Percentiles rank a stretch among this genome's conserved stretches.
phyloP scores from a whole-genome alignment of 2,888 invertebrate genomes.

The Dryobota labecula region DNA sequence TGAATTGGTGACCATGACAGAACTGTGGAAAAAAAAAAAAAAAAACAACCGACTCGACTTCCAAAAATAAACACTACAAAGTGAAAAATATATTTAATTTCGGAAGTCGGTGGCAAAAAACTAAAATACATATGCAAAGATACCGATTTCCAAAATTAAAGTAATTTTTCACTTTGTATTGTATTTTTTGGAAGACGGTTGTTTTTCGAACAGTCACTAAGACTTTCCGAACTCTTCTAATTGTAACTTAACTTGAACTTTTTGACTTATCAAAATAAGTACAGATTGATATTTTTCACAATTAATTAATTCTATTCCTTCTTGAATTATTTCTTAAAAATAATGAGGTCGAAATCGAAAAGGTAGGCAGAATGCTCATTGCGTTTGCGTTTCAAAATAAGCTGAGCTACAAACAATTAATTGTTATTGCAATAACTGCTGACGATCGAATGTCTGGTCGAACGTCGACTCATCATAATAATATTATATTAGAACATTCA shows the following conservation, averaged over 20 bases:
- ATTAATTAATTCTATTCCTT: not conserved
- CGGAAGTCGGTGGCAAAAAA: too few species aligned
- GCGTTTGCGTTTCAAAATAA: slow-evolving; percentile 3
- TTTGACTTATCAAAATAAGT: too few species aligned
- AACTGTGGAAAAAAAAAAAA: too few species aligned
- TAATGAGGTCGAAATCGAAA: not conserved
- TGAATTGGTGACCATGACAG: too few species aligned
- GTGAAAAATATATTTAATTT: too few species aligned
- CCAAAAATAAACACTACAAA: too few species aligned
- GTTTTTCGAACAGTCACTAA: not conserved
- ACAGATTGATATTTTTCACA: not conserved
- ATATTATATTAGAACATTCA: slow-evolving; percentile 50
- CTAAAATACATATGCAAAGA: too few species aligned
- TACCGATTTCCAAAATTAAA: too few species aligned
- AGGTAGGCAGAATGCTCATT: not conserved
- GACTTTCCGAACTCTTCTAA: not conserved
- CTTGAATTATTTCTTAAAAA: not conserved
- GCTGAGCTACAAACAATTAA: slow-evolving; percentile 32
- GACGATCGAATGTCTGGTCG: slow-evolving; percentile 26
- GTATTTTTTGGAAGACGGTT: too few species aligned
- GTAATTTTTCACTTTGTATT: too few species aligned
- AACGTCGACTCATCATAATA: slow-evolving; percentile 19
- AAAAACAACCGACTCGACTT: too few species aligned
- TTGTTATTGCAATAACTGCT: slow-evolving; percentile 40
- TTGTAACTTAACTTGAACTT: too few species aligned